Evolutionary conservation across 2,113 vertebrate genomes (phyloP).

Genomic region (Ginglymostoma cirratum): DNA sequence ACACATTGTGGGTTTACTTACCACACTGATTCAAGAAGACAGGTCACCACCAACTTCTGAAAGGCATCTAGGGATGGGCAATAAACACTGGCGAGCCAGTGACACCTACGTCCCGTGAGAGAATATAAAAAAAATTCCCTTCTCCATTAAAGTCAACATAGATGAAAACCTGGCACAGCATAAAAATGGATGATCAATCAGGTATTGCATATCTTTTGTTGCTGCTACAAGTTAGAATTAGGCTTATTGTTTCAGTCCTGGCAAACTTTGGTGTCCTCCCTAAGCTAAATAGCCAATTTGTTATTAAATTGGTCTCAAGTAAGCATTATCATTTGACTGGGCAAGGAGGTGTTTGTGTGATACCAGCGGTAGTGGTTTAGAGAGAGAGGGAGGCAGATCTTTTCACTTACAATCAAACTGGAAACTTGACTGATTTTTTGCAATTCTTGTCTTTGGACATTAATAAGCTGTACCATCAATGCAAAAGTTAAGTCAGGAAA

Average conservation of each 20-base stretch:
- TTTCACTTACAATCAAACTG: not conserved
- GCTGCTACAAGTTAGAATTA: not conserved
- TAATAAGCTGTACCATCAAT: not conserved
- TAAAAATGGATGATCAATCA: not conserved
- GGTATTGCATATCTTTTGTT: not conserved
- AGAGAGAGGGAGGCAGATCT: no score
- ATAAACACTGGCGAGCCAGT: no score
- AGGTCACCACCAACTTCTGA: no score
- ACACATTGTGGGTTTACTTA: no score
- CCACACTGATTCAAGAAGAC: no score
- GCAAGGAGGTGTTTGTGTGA: no score
- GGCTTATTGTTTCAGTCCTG: no score
- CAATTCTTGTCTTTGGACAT: no score
- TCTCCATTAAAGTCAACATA: not conserved
- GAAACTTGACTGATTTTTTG: slow-evolving; percentile 36
- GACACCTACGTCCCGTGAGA: no score
- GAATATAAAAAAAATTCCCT: not conserved
- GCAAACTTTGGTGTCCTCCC: not conserved
- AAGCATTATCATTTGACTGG: not conserved
- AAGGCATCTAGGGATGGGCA: no score
- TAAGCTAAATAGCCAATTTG: no score
- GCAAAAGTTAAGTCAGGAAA: not conserved
- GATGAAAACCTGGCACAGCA: not conserved
- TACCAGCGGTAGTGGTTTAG: no score
- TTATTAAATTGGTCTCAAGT: not conserved